These are phyloP conservation scores for Quadroppia sp. DNA, from an alignment of 2,888 invertebrate species.

Conservation along the genomic window DNA sequence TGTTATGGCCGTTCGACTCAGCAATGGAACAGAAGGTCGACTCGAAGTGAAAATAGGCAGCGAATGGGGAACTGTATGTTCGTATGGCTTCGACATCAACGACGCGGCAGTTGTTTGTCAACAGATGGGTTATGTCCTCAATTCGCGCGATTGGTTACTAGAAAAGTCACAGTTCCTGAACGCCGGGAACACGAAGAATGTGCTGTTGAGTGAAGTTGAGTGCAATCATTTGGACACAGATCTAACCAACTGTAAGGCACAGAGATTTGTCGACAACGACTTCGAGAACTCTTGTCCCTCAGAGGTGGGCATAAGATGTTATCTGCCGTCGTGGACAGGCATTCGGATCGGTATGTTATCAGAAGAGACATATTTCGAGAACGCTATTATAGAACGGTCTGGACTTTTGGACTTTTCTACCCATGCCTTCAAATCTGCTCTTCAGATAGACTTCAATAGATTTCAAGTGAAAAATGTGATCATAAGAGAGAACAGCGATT, in stretches of 20 bases:
- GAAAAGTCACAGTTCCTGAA: slow-evolving; percentile 78
- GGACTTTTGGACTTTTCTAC: slow-evolving; percentile 90
- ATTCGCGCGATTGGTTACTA: slow-evolving; percentile 84
- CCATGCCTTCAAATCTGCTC: slow-evolving; percentile 77
- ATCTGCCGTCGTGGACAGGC: slow-evolving; percentile 90
- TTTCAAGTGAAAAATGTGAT: slow-evolving; percentile 57
- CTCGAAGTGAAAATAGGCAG: slow-evolving; percentile 69
- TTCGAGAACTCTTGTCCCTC: slow-evolving; percentile 82
- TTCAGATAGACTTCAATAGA: slow-evolving; percentile 67
- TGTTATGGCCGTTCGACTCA: slow-evolving; percentile 64
- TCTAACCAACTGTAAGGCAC: slow-evolving; percentile 71
- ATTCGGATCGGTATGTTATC: slow-evolving; percentile 82
- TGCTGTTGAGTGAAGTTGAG: slow-evolving; percentile 77
- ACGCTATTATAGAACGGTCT: slow-evolving; percentile 81
- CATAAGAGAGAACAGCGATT: slow-evolving; percentile 78
- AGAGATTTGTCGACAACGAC: slow-evolving; percentile 60
- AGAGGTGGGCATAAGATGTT: slow-evolving; percentile 81
- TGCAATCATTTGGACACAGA: slow-evolving; percentile 88
- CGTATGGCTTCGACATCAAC: slow-evolving; percentile 87
- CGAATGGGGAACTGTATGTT: slow-evolving; percentile 96
- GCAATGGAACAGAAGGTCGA: slow-evolving; percentile 86
- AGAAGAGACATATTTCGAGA: slow-evolving; percentile 78
- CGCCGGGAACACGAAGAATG: slow-evolving; percentile 63
- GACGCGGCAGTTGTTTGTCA: slow-evolving; percentile 92
- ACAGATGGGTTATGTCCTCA: slow-evolving; percentile 84